Base-by-base conservation (phyloP, 2,113 vertebrate genomes). In the Lophura nycthemera region DNA sequence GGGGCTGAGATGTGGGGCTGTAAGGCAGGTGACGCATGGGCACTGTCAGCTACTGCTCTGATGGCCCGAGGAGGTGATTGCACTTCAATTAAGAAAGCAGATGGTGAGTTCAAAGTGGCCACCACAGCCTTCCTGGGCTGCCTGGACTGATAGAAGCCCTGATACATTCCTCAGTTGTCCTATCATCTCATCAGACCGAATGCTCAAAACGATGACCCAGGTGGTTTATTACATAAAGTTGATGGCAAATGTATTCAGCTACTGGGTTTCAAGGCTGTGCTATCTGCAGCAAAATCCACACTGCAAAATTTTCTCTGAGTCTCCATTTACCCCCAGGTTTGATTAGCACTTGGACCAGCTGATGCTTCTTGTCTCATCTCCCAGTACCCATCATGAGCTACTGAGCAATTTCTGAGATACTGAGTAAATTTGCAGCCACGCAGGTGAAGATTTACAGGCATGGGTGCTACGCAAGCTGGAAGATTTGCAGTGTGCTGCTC, bases 271-370 rank as follows among this genome's bases (percentile, higher is more conserved):
- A 69, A 22, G 22, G 32, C 32, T 61, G 3, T 78, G 36, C 67
- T 75, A 82, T 74, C 52, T 61, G 59, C 29, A 75, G 54, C 22
- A 15, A 93, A 78, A 56, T 71, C 10, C 24, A n/a, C 45, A 34
- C 40, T 50, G 34, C 4, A 56, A 66, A 45, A 9, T 74, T 38
- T 73, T 83, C 48, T 34, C 50, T 72, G n/a, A 78, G n/a, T 54
- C 30, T 22, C n/a, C 57, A 2, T 48, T 80, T 48, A 65, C 7
- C 36, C 17, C 2, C 0, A 24, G 13, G 12, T 70, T 93, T 0
- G 0, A 64, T 43, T 59, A 0, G 0, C 19, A 20, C 19, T 60
- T 29, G 74, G 32, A 74, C 32, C 14, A 60, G 42, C 42, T 71
- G 56, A 70, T 4, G 13, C 34, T 90, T 80, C 63, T 70, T 75